Evolutionary conservation across 2,888 invertebrate genomes (phyloP).

Genomic region (Euplexia lucipara): DNA sequence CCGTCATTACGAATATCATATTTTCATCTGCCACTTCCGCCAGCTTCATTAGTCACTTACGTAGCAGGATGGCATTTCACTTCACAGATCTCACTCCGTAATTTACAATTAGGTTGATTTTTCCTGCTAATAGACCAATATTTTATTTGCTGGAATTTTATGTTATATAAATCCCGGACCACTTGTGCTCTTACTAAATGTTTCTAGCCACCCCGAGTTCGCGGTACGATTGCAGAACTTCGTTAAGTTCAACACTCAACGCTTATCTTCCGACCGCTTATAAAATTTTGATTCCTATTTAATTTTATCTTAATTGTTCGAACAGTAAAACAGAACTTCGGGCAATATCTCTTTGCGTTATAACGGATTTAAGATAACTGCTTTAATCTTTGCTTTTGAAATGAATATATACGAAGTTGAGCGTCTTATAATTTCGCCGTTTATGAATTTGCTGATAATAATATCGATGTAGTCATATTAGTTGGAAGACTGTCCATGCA

Average conservation of each 20-base stretch:
- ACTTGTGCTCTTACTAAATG: conserved; percentile 54
- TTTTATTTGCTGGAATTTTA: conserved; percentile 22
- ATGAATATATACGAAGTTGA: conserved; percentile 35
- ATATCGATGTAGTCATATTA: conserved; percentile 67
- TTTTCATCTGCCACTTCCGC: conserved; percentile 81
- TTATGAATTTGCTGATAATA: conserved; percentile 62
- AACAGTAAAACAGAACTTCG: conserved; percentile 85
- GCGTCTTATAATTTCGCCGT: conserved; percentile 39
- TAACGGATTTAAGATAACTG: conserved; percentile 72
- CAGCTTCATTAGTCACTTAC: conserved; percentile 76
- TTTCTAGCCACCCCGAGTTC: conserved; percentile 64
- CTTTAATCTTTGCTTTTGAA: conserved; percentile 59
- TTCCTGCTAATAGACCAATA: conserved; percentile 12
- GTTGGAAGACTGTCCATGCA: conserved; percentile 64
- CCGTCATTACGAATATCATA: conserved; percentile 88
- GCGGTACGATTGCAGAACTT: conserved; percentile 77
- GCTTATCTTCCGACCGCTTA: conserved; percentile 88
- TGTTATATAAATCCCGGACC: conserved; percentile 46
- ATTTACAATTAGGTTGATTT: conserved; percentile 19
- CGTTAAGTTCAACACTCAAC: conserved; percentile 86
- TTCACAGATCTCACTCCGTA: conserved; percentile 16
- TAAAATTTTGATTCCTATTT: conserved; percentile 89
- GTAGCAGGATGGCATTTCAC: conserved; percentile 46
- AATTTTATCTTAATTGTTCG: conserved; percentile 88
- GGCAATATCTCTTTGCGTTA: conserved; percentile 79